Evolutionary conservation across 2,888 invertebrate genomes (phyloP).

Genomic region (Ypsolopha scabrella): DNA sequence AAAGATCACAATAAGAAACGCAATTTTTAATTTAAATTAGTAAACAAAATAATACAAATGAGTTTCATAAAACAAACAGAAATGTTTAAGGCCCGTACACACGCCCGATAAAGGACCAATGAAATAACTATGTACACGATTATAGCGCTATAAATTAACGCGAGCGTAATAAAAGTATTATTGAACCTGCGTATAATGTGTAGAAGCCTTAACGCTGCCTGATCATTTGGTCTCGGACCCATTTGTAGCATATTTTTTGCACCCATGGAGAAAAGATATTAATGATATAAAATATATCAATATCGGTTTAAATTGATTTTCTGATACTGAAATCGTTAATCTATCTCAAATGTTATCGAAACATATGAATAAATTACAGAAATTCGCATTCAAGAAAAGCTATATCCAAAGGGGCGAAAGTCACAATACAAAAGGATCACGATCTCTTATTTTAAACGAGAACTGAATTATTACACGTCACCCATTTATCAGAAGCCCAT

Average conservation of each 20-base stretch:
- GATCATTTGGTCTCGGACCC: not conserved
- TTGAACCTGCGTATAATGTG: not conserved
- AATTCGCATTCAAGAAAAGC: too few species aligned
- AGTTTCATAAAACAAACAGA: not conserved
- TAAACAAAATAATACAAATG: not conserved
- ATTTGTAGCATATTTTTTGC: not conserved
- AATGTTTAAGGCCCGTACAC: not conserved
- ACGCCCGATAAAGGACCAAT: not conserved
- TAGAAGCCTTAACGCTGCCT: not conserved
- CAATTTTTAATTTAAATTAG: not conserved
- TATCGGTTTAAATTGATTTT: too few species aligned
- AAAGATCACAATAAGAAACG: not conserved
- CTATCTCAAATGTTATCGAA: too few species aligned
- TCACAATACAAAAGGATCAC: not conserved
- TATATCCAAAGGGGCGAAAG: too few species aligned
- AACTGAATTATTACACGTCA: constrained; percentile 61
- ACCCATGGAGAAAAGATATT: not conserved
- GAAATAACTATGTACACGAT: constrained; percentile 2
- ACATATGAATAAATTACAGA: too few species aligned
- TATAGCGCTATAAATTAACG: constrained; percentile 2
- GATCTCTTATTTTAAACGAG: constrained; percentile 38
- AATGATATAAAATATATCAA: too few species aligned
- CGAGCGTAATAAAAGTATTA: constrained; percentile 1
- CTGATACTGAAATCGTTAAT: too few species aligned
- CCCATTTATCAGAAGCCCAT: constrained; percentile 57